Percentiles rank a stretch among this genome's conserved stretches.
phyloP scores from a whole-genome alignment of 1,140 invertebrate species.

The Pantala flavescens region DNA sequence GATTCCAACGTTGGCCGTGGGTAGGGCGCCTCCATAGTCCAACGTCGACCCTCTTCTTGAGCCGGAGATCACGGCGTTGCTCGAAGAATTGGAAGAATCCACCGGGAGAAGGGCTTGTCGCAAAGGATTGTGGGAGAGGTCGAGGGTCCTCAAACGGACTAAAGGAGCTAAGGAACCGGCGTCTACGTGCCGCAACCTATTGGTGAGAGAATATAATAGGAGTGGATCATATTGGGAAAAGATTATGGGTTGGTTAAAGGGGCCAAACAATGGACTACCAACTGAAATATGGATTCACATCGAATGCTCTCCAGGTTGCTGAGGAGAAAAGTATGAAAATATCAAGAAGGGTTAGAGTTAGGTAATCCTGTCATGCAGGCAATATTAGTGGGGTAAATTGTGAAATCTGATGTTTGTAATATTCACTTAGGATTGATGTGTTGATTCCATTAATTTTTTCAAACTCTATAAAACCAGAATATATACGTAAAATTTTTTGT shows the following conservation, averaged over 20 bases:
- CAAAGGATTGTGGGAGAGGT: constrained; percentile 51
- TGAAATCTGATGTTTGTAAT: too few species aligned
- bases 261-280: too few species aligned
- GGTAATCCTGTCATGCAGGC: too few species aligned
- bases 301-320: too few species aligned
- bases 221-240: neutral
- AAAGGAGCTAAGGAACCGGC: constrained; percentile 45
- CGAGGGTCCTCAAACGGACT: constrained; percentile 46
- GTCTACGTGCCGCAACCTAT: constrained; percentile 38
- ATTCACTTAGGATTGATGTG: too few species aligned
- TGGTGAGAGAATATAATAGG: constrained; percentile 10
- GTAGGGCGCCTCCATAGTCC: neutral
- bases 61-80: neutral
- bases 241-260: neutral
- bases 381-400: too few species aligned
- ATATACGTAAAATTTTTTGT: too few species aligned
- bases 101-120: neutral
- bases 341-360: too few species aligned
- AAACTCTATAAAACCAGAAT: too few species aligned
- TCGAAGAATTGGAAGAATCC: neutral
- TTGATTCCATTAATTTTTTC: too few species aligned
- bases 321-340: too few species aligned
- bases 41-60: neutral
- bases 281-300: too few species aligned
- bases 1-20: constrained; percentile 43